phyloP scores from a whole-genome alignment of 2,888 invertebrate genomes.

The Diarsia mendica region DNA sequence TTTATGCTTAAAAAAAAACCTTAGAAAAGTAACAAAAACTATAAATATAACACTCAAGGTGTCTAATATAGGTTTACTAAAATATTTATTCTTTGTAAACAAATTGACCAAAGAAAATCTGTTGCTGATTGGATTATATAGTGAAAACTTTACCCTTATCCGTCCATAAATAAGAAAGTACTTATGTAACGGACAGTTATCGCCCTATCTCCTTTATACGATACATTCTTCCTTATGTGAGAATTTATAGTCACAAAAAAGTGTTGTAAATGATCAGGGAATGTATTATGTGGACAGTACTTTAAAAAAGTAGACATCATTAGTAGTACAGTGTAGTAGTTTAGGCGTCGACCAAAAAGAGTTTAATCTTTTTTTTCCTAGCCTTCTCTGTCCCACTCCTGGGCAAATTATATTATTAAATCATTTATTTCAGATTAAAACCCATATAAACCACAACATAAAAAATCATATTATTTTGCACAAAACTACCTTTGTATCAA shows the following conservation, averaged over 20 bases:
- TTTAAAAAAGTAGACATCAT: not conserved
- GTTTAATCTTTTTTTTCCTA: not conserved
- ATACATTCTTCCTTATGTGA: slow-evolving; percentile 8
- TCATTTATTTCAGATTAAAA: too few relatives aligned
- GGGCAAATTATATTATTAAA: too few relatives aligned
- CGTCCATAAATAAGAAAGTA: slow-evolving; percentile 30
- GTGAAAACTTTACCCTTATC: slow-evolving; percentile 11
- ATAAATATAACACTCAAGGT: not conserved
- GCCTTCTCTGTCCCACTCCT: too few relatives aligned
- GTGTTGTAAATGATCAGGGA: not conserved
- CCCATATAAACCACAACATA: too few relatives aligned
- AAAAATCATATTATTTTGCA: too few relatives aligned
- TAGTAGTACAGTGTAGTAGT: too few relatives aligned
- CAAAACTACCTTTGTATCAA: too few relatives aligned
- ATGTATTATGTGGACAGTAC: too few relatives aligned
- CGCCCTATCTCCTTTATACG: slow-evolving; percentile 4
- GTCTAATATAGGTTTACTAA: not conserved
- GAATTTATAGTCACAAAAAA: not conserved
- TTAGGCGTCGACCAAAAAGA: too few relatives aligned
- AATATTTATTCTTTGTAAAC: not conserved
- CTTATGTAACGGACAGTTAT: slow-evolving; percentile 15
- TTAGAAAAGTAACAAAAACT: not conserved
- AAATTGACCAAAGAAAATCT: not conserved
- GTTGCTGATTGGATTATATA: slow-evolving; percentile 1
- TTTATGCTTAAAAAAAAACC: too few relatives aligned